These are phyloP conservation scores for Menidia menidia DNA, from an alignment of 2,797 vertebrate genomes.

Conservation along the genomic window DNA sequence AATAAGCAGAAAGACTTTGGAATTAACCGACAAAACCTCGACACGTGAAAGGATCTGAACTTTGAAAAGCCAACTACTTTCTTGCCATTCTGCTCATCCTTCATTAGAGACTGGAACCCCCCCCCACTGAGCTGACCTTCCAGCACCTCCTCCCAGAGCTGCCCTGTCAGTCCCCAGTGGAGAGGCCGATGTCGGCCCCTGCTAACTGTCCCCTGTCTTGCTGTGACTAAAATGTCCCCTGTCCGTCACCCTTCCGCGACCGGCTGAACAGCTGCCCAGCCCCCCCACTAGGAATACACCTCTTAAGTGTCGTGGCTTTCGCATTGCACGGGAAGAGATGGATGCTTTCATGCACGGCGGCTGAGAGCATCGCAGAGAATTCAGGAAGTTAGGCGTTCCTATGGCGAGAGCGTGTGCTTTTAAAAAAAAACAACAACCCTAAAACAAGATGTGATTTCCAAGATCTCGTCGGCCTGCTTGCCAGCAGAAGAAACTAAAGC, in stretches of 20 bases:
- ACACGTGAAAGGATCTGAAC: not conserved
- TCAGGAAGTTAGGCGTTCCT: slow-evolving; percentile 31
- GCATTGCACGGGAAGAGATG: not conserved
- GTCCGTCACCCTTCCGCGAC: slow-evolving; percentile 13
- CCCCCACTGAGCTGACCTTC: slow-evolving; percentile 33
- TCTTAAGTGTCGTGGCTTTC: not conserved
- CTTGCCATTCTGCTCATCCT: slow-evolving; percentile 8
- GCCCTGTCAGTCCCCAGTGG: slow-evolving; percentile 18
- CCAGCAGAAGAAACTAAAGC: no score
- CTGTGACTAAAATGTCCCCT: slow-evolving; percentile 55
- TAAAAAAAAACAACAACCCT: no score
- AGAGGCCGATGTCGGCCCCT: slow-evolving; percentile 5
- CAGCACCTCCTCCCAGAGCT: slow-evolving; percentile 14
- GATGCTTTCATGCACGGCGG: not conserved
- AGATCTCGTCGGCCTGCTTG: no score
- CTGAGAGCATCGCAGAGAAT: not conserved
- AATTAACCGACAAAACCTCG: not conserved
- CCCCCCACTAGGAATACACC: no score
- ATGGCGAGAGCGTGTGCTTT: not conserved
- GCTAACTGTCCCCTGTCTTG: slow-evolving; percentile 36
- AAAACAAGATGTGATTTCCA: no score
- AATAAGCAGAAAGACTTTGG: no score
- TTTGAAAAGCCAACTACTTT: not conserved
- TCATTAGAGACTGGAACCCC: not conserved
- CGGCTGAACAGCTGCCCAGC: not conserved